These are phyloP conservation scores for Tachypleus tridentatus DNA, from an alignment of 1,140 invertebrate species.

Conservation along the genomic window DNA sequence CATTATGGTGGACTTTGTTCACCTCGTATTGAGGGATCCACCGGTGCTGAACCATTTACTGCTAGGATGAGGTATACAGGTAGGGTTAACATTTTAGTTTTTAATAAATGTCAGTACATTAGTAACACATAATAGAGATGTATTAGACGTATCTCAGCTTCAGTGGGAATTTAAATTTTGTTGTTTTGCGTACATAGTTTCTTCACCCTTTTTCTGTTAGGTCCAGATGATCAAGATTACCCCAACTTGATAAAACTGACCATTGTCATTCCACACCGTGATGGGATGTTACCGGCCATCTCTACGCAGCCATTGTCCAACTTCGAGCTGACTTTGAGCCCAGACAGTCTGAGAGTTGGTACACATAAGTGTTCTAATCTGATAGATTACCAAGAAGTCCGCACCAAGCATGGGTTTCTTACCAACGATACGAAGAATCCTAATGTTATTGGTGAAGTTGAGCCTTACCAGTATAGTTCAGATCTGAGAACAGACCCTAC, in stretches of 20 bases:
- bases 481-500: constrained; percentile 29
- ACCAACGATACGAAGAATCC: constrained; percentile 29
- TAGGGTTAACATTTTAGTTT: constrained; percentile 14
- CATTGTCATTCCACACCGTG: constrained; percentile 34
- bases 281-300: constrained; percentile 35
- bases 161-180: too few species aligned
- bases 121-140: too few species aligned
- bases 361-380: constrained; percentile 36
- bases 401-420: constrained; percentile 30
- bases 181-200: too few species aligned
- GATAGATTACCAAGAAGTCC: constrained; percentile 28
- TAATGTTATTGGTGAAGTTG: constrained; percentile 27
- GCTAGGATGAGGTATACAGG: constrained; percentile 35
- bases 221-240: constrained; percentile 28
- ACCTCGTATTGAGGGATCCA: constrained; percentile 25
- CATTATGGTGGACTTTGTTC: constrained; percentile 30
- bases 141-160: too few species aligned
- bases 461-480: constrained; percentile 32
- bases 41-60: constrained; percentile 36
- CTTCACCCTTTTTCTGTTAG: constrained; percentile 15
- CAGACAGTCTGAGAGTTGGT: constrained; percentile 29
- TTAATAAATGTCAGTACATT: too few species aligned
- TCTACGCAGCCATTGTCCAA: constrained; percentile 34
- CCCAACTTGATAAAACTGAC: constrained; percentile 32
- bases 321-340: constrained; percentile 33